Conservation (phyloP, 1,140 invertebrate species). For the Zaprionus kolodkinae region DNA sequence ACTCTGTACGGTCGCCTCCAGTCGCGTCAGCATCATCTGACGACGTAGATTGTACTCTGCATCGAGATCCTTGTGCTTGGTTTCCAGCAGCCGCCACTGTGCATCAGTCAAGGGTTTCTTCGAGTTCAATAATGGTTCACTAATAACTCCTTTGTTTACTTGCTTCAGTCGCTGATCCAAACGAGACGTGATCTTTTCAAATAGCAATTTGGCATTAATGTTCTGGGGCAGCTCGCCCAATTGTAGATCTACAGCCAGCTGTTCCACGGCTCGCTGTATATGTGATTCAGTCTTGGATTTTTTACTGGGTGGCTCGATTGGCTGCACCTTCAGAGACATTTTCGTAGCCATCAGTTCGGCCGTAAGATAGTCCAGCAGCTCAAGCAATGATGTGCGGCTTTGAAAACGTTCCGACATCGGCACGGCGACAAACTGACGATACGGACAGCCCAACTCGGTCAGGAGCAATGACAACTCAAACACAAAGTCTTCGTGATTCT, state of each 20-base stretch:
- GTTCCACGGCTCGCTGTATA: slow-evolving; percentile 90
- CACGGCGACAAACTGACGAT: slow-evolving; percentile 87
- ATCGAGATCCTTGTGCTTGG: slow-evolving; percentile 89
- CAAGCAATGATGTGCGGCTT: slow-evolving; percentile 87
- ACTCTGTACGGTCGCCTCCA: slow-evolving; percentile 97
- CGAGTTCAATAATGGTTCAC: slow-evolving; percentile 91
- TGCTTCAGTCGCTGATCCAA: slow-evolving; percentile 89
- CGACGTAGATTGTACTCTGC: slow-evolving; percentile 93
- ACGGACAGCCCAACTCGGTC: slow-evolving; percentile 93
- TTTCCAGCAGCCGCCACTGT: slow-evolving; percentile 92
- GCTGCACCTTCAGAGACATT: slow-evolving; percentile 89
- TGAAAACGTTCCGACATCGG: slow-evolving; percentile 87
- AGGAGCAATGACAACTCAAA: slow-evolving; percentile 95
- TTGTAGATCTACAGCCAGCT: slow-evolving; percentile 90
- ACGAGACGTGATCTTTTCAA: slow-evolving; percentile 91
- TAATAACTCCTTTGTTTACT: slow-evolving; percentile 85
- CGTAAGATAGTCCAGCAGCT: slow-evolving; percentile 92
- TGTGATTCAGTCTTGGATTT: slow-evolving; percentile 90
- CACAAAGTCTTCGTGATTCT: slow-evolving; percentile 90
- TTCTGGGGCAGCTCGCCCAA: slow-evolving; percentile 94
- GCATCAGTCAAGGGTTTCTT: slow-evolving; percentile 87
- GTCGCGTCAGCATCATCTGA: slow-evolving; percentile 94
- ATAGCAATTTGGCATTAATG: slow-evolving; percentile 90
- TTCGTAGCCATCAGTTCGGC: slow-evolving; percentile 92
- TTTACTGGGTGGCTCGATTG: slow-evolving; percentile 84